phyloP scores from a whole-genome alignment of 2,888 invertebrate species.

The Drosophila helvetica region DNA sequence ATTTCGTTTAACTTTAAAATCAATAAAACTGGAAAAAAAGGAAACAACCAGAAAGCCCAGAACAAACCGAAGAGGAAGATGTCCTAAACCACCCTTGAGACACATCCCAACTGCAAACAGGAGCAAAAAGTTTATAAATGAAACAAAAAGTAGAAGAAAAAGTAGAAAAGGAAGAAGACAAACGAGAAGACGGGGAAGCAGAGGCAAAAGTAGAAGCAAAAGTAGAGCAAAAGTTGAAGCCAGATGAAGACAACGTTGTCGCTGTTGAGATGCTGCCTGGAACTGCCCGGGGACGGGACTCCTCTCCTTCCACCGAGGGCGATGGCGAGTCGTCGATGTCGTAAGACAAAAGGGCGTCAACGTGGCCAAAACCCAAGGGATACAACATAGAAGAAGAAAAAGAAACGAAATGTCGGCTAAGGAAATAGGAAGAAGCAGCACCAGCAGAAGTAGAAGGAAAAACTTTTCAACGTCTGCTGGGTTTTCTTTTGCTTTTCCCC shows the following conservation, averaged over 20 bases:
- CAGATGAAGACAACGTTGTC: conserved; percentile 16
- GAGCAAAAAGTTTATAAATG: conserved; percentile 9
- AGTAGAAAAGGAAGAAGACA: conserved; percentile 39
- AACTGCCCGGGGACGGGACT: not conserved
- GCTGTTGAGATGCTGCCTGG: conserved; percentile 11
- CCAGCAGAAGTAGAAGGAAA: conserved; percentile 36
- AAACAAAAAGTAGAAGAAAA: conserved; percentile 29
- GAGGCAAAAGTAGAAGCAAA: conserved; percentile 13
- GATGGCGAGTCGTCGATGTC: conserved; percentile 35
- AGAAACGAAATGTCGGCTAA: conserved; percentile 29
- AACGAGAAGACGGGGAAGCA: conserved; percentile 15
- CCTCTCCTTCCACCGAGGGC: not conserved
- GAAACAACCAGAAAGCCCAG: not conserved
- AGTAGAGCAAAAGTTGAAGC: conserved; percentile 1
- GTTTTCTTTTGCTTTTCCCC: conserved; percentile 9
- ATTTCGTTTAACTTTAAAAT: conserved; percentile 24
- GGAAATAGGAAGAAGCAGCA: conserved; percentile 24
- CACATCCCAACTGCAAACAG: conserved; percentile 28
- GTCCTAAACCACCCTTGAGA: conserved; percentile 73
- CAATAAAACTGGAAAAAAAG: conserved; percentile 27
- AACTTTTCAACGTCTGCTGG: conserved; percentile 18
- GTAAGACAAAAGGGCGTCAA: conserved; percentile 48
- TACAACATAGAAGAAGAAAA: not conserved
- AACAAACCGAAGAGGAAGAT: conserved; percentile 21
- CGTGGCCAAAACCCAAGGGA: conserved; percentile 9